These are phyloP conservation scores for Thalassarche chlororhynchos DNA, from an alignment of 2,113 vertebrate species.

Conservation along the genomic window DNA sequence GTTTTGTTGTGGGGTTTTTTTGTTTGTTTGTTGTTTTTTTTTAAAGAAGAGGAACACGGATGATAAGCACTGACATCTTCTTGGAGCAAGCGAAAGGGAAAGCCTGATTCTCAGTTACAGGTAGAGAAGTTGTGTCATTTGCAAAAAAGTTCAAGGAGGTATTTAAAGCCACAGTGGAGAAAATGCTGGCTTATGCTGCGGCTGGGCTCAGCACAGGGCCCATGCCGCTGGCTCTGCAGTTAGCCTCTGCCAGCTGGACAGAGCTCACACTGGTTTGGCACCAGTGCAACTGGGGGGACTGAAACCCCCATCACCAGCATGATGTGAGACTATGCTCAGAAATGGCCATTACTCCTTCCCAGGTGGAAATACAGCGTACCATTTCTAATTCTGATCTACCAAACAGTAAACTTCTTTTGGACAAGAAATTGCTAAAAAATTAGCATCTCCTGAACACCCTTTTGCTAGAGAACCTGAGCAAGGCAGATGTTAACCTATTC, in stretches of 20 bases:
- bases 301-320: accelerated
- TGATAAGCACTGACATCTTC: neutral
- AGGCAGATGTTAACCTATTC: neutral
- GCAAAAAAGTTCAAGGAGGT: neutral
- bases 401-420: neutral
- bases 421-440: neutral
- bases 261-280: neutral
- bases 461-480: neutral
- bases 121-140: neutral
- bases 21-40: neutral
- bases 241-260: neutral
- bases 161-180: neutral
- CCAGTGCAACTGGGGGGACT: accelerated
- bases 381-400: neutral
- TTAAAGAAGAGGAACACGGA: neutral
- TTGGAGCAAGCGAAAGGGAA: neutral
- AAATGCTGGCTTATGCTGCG: neutral
- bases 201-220: neutral
- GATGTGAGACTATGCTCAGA: neutral
- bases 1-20: neutral
- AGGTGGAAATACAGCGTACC: neutral
- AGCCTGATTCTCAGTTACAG: neutral
- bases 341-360: neutral
- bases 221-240: neutral
- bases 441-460: neutral